Conservation (phyloP, 1,140 invertebrate genomes). For the Aplysia californica region DNA sequence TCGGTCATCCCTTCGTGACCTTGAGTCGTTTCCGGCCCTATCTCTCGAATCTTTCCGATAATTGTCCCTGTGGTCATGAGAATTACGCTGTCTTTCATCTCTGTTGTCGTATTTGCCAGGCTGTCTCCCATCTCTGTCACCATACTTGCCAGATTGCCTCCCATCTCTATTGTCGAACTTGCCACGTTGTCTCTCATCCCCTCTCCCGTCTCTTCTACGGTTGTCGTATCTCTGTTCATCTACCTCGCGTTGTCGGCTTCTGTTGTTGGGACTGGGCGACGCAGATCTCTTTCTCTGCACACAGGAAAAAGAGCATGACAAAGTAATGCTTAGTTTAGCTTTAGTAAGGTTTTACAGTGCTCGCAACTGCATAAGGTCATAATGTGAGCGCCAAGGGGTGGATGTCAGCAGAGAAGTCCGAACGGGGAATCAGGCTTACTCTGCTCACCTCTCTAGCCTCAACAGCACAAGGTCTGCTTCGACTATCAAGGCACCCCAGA, state of each 20-base stretch:
- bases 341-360: too few species aligned
- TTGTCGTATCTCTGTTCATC: neutral
- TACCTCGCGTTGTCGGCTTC: neutral
- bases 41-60: too few species aligned
- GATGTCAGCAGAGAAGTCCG: too few species aligned
- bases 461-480: too few species aligned
- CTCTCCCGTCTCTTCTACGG: neutral
- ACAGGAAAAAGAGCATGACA: too few species aligned
- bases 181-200: neutral
- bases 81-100: neutral
- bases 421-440: too few species aligned
- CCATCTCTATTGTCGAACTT: neutral
- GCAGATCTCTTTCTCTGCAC: too few species aligned
- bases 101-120: neutral
- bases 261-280: constrained; percentile 15
- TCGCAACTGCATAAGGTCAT: too few species aligned
- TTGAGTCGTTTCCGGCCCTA: neutral
- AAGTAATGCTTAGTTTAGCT: too few species aligned
- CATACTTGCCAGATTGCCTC: neutral
- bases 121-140: neutral
- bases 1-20: neutral
- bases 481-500: too few species aligned
- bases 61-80: neutral
- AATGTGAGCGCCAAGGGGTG: too few species aligned
- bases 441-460: too few species aligned